These are phyloP conservation scores for Saturnia pavonia DNA, from an alignment of 2,888 invertebrate genomes.

Conservation along the genomic window DNA sequence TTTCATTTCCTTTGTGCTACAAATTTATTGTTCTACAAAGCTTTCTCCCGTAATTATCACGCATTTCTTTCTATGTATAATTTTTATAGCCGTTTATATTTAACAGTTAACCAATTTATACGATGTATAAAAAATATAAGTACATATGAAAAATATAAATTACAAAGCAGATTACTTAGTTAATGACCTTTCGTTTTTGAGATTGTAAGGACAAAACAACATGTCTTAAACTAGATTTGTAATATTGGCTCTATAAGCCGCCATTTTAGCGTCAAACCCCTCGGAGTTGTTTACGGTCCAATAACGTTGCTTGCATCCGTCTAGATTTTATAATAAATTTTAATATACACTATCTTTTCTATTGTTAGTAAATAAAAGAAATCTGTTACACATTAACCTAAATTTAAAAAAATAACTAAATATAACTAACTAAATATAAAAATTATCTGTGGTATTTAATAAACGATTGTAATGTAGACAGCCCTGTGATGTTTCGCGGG, in stretches of 20 bases:
- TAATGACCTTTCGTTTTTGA: too few relatives aligned
- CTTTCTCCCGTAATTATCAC: neutral
- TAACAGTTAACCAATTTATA: neutral
- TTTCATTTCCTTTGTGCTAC: slow-evolving; percentile 14
- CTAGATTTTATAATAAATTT: neutral
- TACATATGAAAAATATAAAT: too few relatives aligned
- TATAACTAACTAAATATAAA: too few relatives aligned
- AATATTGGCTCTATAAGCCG: neutral
- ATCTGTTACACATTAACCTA: too few relatives aligned
- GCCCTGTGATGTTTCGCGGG: slow-evolving; percentile 52
- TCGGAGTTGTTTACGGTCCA: neutral
- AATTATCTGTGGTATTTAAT: too few relatives aligned
- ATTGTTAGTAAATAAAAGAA: neutral
- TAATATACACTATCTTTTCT: neutral
- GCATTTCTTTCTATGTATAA: neutral
- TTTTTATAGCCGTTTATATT: neutral
- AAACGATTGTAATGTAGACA: slow-evolving; percentile 32
- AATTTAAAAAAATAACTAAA: too few relatives aligned
- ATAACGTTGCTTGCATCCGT: neutral
- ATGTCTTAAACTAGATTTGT: too few relatives aligned
- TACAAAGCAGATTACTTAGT: too few relatives aligned
- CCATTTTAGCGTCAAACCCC: neutral
- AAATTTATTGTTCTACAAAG: slow-evolving; percentile 6
- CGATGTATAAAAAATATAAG: neutral
- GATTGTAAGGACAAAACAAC: too few relatives aligned